A percentile compares a stretch with the other conserved stretches of the same genome.
Conservation (phyloP, 2,888 invertebrate genomes). For the Stenolophus ochropezus region DNA sequence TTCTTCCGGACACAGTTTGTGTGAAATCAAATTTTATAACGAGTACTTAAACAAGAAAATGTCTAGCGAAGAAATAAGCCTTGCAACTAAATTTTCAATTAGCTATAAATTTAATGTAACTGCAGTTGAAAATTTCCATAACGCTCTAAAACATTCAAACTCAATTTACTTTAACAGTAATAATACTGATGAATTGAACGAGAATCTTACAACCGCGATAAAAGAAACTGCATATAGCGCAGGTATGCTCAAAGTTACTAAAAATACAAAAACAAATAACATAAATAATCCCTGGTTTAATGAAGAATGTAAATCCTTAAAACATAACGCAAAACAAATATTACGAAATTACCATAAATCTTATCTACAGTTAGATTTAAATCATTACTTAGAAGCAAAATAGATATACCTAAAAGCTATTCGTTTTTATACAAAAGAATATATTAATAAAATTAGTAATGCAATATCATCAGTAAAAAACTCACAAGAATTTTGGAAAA, state of each 20-base stretch:
- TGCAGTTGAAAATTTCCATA: neutral
- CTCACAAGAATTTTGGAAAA: too few relatives aligned
- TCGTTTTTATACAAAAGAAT: too few relatives aligned
- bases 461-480: too few relatives aligned
- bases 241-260: neutral
- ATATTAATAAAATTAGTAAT: too few relatives aligned
- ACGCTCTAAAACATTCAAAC: neutral
- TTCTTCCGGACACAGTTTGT: neutral
- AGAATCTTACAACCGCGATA: neutral
- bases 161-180: neutral
- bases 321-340: neutral
- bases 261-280: neutral
- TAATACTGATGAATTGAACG: neutral
- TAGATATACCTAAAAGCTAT: too few relatives aligned
- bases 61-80: too few relatives aligned
- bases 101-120: neutral
- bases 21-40: too few relatives aligned
- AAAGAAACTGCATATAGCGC: neutral
- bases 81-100: too few relatives aligned
- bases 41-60: too few relatives aligned
- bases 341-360: too few relatives aligned
- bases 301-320: neutral
- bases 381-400: too few relatives aligned
- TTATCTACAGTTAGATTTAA: too few relatives aligned
- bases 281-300: neutral